A percentile compares a stretch with the other conserved stretches of the same genome.
phyloP scores from a whole-genome alignment of 2,113 vertebrate species.

The Aleadryas rufinucha region DNA sequence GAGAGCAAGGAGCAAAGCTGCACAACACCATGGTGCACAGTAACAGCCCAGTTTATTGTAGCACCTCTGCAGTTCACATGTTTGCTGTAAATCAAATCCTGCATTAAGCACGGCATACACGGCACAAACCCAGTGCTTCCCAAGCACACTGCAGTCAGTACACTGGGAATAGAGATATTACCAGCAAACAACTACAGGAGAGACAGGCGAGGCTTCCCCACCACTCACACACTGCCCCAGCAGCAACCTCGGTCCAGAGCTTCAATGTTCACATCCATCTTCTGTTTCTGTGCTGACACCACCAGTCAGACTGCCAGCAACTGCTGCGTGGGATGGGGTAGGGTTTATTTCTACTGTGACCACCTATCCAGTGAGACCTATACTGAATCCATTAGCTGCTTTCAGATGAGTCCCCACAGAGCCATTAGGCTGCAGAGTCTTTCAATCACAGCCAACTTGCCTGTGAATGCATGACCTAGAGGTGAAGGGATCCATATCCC shows the following conservation, averaged over 20 bases:
- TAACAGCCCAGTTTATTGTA: background rate
- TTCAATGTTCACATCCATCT: background rate
- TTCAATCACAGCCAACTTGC: conserved; percentile 43
- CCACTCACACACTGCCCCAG: background rate
- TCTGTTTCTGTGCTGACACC: background rate
- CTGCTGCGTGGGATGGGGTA: background rate
- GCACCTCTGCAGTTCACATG: background rate
- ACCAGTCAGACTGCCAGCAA: background rate
- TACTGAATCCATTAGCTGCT: conserved; percentile 13
- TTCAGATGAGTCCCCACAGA: conserved; percentile 1
- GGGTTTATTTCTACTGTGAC: background rate
- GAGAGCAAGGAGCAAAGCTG: background rate
- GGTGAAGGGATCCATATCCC: conserved; percentile 57
- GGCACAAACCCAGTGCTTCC: background rate
- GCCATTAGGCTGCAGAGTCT: background rate
- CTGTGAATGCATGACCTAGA: conserved; percentile 17
- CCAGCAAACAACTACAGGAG: background rate
- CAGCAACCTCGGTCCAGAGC: background rate
- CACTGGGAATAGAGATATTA: background rate
- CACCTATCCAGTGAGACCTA: background rate
- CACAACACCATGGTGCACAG: background rate
- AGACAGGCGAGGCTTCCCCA: background rate
- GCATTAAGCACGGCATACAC: background rate
- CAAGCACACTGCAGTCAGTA: background rate
- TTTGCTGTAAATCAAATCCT: background rate